phyloP scores from a whole-genome alignment of 2,113 vertebrate genomes.

The Sinocyclocheilus anshuiensis region DNA sequence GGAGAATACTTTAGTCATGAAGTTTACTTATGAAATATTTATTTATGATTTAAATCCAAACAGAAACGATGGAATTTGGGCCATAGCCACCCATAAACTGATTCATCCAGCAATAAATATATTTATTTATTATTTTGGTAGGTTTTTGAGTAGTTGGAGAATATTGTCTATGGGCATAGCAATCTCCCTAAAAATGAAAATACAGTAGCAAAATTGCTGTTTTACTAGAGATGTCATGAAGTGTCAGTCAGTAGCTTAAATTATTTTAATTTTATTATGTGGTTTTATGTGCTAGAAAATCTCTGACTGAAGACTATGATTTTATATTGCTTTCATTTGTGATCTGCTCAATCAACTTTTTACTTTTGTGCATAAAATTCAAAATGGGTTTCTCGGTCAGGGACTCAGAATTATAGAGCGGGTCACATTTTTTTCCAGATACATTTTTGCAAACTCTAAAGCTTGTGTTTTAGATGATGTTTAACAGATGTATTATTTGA shows the following conservation, averaged over 20 bases:
- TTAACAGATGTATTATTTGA: background rate
- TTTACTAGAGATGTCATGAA: background rate
- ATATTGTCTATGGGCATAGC: too few species aligned
- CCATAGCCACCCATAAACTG: background rate
- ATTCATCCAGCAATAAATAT: background rate
- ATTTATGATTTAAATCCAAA: too few species aligned
- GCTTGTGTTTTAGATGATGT: background rate
- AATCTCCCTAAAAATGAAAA: background rate
- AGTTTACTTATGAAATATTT: too few species aligned
- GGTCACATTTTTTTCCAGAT: background rate
- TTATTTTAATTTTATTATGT: too few species aligned
- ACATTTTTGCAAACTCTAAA: background rate
- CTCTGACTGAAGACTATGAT: too few species aligned
- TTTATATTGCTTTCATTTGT: too few species aligned
- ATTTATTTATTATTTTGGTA: too few species aligned
- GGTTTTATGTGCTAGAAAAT: background rate
- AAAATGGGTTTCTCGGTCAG: conserved; percentile 10
- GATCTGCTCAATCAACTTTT: too few species aligned
- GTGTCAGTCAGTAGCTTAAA: too few species aligned
- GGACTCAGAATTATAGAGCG: background rate
- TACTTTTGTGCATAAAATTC: background rate
- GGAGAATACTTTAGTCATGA: background rate
- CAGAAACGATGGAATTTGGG: too few species aligned
- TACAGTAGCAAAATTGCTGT: background rate
- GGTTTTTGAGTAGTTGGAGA: too few species aligned